These are phyloP conservation scores for Fulmarus glacialis DNA, from an alignment of 2,113 vertebrate species.

Conservation along the genomic window DNA sequence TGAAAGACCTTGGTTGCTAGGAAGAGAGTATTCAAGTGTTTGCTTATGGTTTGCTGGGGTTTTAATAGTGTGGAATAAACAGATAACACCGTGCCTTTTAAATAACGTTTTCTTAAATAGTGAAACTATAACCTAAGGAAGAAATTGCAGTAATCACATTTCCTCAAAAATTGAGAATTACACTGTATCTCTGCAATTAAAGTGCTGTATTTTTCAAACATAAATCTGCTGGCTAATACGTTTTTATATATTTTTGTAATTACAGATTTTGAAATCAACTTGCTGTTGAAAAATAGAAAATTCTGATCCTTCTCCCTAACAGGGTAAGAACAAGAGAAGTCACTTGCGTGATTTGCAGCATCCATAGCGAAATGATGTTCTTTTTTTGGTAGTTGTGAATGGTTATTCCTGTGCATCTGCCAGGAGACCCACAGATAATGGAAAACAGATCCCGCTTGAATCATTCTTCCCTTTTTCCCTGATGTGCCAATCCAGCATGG, in stretches of 20 bases:
- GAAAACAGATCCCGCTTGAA: not conserved
- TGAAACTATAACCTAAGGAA: not conserved
- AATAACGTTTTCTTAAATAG: not conserved
- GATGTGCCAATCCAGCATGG: not conserved
- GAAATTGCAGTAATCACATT: constrained; percentile 18
- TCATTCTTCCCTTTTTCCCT: not conserved
- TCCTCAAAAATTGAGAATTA: not conserved
- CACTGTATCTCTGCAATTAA: not conserved
- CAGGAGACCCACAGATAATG: accelerated
- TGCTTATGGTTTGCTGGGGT: not conserved
- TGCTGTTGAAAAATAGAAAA: not conserved
- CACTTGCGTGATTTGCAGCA: not conserved
- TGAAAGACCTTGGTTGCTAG: constrained; percentile 74
- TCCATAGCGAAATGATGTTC: not conserved
- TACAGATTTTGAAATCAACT: not conserved
- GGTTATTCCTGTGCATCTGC: not conserved
- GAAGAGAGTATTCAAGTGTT: constrained; percentile 50
- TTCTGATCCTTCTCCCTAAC: not conserved
- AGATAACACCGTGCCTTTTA: not conserved
- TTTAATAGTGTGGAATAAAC: constrained; percentile 32
- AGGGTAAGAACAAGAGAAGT: not conserved
- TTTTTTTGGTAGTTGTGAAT: not conserved
- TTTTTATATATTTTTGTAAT: not conserved
- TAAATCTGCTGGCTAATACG: not conserved
- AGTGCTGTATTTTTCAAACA: not conserved